These are phyloP conservation scores for Cassiopea andromeda DNA, from an alignment of 30 jellyfish, hydroid and myxozoan species.

Conservation along the genomic window DNA sequence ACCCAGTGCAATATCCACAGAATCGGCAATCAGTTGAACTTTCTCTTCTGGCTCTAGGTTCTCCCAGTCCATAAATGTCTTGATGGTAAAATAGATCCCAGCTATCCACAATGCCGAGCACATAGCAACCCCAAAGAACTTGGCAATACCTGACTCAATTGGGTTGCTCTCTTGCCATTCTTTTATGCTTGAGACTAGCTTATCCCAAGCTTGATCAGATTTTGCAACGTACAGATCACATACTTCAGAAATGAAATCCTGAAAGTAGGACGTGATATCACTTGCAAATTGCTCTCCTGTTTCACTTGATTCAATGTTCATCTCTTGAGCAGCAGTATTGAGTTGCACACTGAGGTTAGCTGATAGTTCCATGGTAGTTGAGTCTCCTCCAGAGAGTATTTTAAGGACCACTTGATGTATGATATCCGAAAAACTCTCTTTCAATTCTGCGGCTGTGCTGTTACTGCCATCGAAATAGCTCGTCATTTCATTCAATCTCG, in stretches of 20 bases:
- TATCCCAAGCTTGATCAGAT: conserved; percentile 40
- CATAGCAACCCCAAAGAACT: conserved; percentile 7
- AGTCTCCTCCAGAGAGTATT: conserved; percentile 45
- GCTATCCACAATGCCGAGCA: conserved; percentile 45
- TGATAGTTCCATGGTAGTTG: conserved; percentile 34
- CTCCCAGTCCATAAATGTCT: conserved; percentile 64
- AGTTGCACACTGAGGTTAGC: conserved; percentile 11
- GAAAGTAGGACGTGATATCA: conserved; percentile 26
- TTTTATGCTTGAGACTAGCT: conserved; percentile 14
- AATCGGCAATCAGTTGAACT: conserved; percentile 35
- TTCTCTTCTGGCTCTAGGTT: conserved; percentile 42
- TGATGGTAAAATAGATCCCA: conserved; percentile 37
- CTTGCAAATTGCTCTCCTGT: conserved; percentile 26
- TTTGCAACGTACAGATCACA: neutral
- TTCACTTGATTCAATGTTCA: conserved; percentile 19
- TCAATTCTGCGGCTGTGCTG: conserved; percentile 21
- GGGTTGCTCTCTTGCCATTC: conserved; percentile 20
- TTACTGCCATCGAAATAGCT: conserved; percentile 33
- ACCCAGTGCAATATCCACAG: conserved; percentile 15
- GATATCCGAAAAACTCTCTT: conserved; percentile 30
- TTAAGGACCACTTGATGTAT: conserved; percentile 38
- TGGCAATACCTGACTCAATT: neutral
- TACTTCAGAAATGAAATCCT: neutral
- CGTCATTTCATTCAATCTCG: conserved; percentile 45
- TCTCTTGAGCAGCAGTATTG: conserved; percentile 29